Evolutionary conservation across 2,888 invertebrate species (phyloP), one percentile per base, ranked within the genome.

Genomic region (Heliothis peltigera): DNA sequence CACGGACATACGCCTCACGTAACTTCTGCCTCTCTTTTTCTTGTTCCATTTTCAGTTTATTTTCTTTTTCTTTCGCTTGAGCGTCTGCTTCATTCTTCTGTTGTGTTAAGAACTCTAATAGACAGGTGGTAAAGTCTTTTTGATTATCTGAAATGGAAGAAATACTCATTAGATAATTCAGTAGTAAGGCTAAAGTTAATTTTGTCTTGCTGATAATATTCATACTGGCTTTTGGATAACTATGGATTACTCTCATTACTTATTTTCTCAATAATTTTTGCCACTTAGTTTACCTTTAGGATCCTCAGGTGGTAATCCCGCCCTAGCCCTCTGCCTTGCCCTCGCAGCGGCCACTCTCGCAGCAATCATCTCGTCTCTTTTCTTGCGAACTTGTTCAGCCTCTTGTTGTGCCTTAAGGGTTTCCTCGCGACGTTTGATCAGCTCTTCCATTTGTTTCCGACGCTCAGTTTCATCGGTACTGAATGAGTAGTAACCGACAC

Each of bases 401-500:
- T 96, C 95, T 60, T 95, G 94, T 84, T 98, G 98, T 60, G 96
- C 96, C 17, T 93, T 91, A 64, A 97, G 89, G 0, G 98, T 98
- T 83, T 97, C 96, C 65, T 96, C 93, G 0, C 98, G 95, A 28
- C 97, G 90, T 73, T 96, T 96, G 54, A 96, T 95, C 60, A 99
- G 93, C 78, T 97, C 97, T 55, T 97, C 96, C 95, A 98, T 98
- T 90, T 99, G 98, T 80, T 96, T 96, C 1, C 95, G 93, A 77
- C 99, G 96, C 82, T 97, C 96, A 2, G 95, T 95, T 80, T 98
- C 98, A 81, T 99, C 98, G 48, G 97, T 97, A 15, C 98, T 98
- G 90, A 99, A 99, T 21, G 97, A 96, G 91, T 97, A 99, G 92
- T 98, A 99, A 5, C 98, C 98, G 18, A 98, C 98, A 84, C 99